These are phyloP conservation scores for Leptopilina syphax DNA, from an alignment of 2,888 invertebrate genomes.

Conservation along the genomic window DNA sequence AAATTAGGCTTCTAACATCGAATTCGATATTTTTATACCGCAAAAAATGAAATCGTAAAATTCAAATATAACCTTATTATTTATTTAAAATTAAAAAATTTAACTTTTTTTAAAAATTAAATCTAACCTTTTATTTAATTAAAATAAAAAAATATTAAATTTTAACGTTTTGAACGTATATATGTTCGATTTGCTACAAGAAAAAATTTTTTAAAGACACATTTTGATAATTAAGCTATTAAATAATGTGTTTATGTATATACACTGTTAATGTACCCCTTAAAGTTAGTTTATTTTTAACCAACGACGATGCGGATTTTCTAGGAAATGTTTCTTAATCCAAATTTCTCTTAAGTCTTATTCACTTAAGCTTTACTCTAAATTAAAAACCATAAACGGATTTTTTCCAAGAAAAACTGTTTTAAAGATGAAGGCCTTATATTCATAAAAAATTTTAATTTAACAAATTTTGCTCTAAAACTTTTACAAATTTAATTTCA, in stretches of 20 bases:
- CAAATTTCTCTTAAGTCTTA: neutral
- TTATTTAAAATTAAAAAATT: no score
- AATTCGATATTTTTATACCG: no score
- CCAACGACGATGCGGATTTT: neutral
- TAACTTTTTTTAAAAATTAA: no score
- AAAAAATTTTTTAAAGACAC: neutral
- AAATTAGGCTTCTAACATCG: no score
- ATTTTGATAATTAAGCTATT: neutral
- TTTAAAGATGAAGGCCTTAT: no score
- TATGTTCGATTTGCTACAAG: no score
- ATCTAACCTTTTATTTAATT: no score
- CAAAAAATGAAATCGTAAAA: no score
- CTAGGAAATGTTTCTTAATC: conserved; percentile 2
- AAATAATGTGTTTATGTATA: neutral
- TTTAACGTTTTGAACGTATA: no score
- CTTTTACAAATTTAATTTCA: neutral
- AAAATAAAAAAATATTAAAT: no score
- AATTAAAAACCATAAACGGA: neutral
- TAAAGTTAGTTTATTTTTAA: neutral
- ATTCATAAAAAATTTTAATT: neutral
- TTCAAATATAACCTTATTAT: no score
- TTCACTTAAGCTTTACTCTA: neutral
- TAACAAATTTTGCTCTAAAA: neutral
- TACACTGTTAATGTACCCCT: conserved; percentile 1
- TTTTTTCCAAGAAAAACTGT: neutral